Evolutionary conservation across 2,888 invertebrate genomes (phyloP).

Genomic region (Torymus tubicola): DNA sequence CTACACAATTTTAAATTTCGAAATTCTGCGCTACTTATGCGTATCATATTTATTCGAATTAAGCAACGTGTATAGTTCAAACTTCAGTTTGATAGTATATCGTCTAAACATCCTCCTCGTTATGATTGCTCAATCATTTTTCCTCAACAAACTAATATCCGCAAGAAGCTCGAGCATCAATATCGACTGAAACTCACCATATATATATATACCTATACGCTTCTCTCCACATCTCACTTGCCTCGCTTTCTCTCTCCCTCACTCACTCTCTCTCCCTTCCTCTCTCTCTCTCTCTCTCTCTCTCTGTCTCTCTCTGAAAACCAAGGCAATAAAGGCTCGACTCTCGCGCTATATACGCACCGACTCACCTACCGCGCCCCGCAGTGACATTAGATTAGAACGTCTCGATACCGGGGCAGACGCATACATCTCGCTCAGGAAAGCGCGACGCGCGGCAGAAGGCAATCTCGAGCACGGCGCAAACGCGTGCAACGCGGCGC

Average conservation of each 20-base stretch:
- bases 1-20: too few species aligned
- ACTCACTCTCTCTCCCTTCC: background rate
- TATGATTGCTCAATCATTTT: too few species aligned
- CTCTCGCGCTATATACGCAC: background rate
- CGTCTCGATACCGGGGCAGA: conserved; percentile 28
- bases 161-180: too few species aligned
- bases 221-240: too few species aligned
- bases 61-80: too few species aligned
- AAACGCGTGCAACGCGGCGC: conserved; percentile 6
- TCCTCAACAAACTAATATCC: too few species aligned
- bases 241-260: background rate
- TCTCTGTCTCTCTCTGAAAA: background rate
- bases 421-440: background rate
- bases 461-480: conserved; percentile 6
- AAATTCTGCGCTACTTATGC: too few species aligned
- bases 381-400: conserved; percentile 45
- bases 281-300: background rate
- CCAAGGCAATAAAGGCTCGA: conserved; percentile 10
- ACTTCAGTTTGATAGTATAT: too few species aligned
- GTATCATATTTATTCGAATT: too few species aligned
- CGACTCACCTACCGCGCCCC: background rate
- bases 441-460: background rate
- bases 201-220: too few species aligned
- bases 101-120: too few species aligned
- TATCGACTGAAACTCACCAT: too few species aligned